A percentile compares a stretch with the other conserved stretches of the same genome.
Conservation (phyloP, 2,888 invertebrate species). For the Melitaea athalia region DNA sequence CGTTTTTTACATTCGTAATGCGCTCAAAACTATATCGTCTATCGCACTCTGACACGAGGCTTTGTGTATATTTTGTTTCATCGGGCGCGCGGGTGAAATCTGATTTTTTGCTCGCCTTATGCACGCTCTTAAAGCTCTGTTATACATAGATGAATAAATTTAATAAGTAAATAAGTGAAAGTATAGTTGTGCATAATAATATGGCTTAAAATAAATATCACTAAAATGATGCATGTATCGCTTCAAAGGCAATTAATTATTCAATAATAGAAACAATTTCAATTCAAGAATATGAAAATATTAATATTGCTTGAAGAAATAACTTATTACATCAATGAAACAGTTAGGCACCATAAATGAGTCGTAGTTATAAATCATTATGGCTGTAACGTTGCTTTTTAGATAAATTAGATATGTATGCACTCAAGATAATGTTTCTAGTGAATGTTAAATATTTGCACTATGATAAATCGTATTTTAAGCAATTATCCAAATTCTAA, state of each 20-base stretch:
- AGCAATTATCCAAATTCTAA: too few species aligned
- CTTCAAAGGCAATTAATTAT: not conserved
- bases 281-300: not conserved
- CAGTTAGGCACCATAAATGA: constrained; percentile 8
- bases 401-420: constrained; percentile 5
- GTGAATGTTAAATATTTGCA: constrained; percentile 7
- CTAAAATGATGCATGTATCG: not conserved
- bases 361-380: constrained; percentile 7
- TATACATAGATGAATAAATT: not conserved
- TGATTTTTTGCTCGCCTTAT: too few species aligned
- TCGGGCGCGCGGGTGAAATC: too few species aligned
- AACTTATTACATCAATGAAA: constrained; percentile 4
- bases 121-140: too few species aligned
- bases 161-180: not conserved
- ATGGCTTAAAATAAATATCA: not conserved
- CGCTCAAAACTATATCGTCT: too few species aligned
- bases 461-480: not conserved
- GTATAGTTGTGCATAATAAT: not conserved
- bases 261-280: not conserved
- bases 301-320: constrained; percentile 4
- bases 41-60: too few species aligned
- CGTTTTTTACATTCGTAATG: too few species aligned
- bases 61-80: too few species aligned
- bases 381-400: constrained; percentile 9
- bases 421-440: constrained; percentile 4